These are phyloP conservation scores for Catharus minimus DNA, from an alignment of 2,113 vertebrate species.

Conservation along the genomic window DNA sequence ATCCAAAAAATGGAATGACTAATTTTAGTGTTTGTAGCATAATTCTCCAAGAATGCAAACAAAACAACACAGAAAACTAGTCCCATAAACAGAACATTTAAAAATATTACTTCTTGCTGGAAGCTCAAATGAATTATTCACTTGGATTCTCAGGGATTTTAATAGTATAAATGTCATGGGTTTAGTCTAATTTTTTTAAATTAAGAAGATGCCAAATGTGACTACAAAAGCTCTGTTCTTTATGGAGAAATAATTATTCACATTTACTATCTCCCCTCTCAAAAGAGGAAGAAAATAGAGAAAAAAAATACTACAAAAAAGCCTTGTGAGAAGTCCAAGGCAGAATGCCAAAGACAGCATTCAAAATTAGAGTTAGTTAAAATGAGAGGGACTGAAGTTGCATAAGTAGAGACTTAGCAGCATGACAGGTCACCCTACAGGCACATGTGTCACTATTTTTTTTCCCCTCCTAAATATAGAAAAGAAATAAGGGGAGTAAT, in stretches of 20 bases:
- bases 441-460: not conserved
- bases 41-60: not conserved
- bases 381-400: constrained; percentile 11
- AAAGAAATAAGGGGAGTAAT: constrained; percentile 45
- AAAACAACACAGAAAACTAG: not conserved
- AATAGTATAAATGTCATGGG: not conserved
- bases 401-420: constrained; percentile 31
- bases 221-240: constrained; percentile 12
- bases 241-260: constrained; percentile 7
- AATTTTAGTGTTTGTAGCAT: not conserved
- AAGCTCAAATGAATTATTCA: not conserved
- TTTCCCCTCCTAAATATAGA: not conserved
- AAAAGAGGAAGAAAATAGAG: not conserved
- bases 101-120: not conserved
- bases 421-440: constrained; percentile 4
- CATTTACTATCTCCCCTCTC: constrained; percentile 1
- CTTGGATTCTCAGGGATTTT: not conserved
- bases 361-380: constrained; percentile 47
- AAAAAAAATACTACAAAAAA: not conserved
- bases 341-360: constrained; percentile 48
- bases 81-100: not conserved
- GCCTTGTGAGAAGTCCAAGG: not conserved
- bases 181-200: constrained; percentile 21
- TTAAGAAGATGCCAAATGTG: constrained; percentile 12
- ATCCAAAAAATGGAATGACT: not conserved